Percentiles rank a stretch among this genome's conserved stretches.
phyloP scores from a whole-genome alignment of 1,140 invertebrate genomes.

The Chrysomallon squamiferum region DNA sequence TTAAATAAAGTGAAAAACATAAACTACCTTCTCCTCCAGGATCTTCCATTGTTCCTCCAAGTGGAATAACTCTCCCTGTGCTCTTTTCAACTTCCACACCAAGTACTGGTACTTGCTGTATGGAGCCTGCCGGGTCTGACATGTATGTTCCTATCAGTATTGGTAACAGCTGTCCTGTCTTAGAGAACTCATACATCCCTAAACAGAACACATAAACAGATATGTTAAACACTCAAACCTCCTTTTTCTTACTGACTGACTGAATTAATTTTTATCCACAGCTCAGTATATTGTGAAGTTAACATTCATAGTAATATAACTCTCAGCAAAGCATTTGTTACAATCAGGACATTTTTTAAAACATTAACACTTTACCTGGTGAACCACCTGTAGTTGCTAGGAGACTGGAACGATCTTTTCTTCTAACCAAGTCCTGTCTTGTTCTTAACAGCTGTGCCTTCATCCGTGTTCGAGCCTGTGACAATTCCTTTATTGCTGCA shows the following conservation, averaged over 20 bases:
- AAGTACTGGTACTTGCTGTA: conserved; percentile 52
- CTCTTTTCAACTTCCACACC: conserved; percentile 44
- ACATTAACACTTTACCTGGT: too few relatives aligned
- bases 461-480: conserved; percentile 38
- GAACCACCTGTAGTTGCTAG: conserved; percentile 57
- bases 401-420: conserved; percentile 45
- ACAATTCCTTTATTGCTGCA: conserved; percentile 46
- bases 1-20: too few relatives aligned
- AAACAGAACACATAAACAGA: conserved; percentile 5
- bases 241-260: neutral
- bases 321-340: too few relatives aligned
- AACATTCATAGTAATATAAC: too few relatives aligned
- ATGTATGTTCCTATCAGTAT: conserved; percentile 57
- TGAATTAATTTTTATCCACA: neutral
- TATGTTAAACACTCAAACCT: neutral
- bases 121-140: conserved; percentile 49
- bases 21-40: conserved; percentile 52
- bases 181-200: conserved; percentile 57
- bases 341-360: too few relatives aligned
- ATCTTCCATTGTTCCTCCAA: conserved; percentile 61
- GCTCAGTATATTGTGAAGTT: neutral
- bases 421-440: conserved; percentile 47
- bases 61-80: conserved; percentile 43
- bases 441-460: conserved; percentile 40
- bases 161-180: conserved; percentile 55